Evolutionary conservation across 2,113 vertebrate genomes (phyloP).

Genomic region (Reinhardtius hippoglossoides): DNA sequence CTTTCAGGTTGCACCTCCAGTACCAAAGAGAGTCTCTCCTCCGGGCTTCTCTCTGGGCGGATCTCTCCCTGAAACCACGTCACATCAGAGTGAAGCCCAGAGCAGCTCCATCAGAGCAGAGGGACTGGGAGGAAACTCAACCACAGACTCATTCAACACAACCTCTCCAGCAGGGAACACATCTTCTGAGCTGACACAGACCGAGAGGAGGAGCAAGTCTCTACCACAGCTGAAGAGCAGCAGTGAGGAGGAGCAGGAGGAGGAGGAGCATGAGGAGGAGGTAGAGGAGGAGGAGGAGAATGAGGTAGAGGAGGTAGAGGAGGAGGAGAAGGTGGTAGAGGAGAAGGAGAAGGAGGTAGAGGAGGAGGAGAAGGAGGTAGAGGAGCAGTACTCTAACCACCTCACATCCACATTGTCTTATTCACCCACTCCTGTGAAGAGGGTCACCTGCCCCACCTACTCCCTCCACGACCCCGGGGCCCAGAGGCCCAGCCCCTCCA

Average conservation of each 20-base stretch:
- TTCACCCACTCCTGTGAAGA: conserved; percentile 44
- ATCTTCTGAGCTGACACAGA: too few species aligned
- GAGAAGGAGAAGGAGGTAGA: too few species aligned
- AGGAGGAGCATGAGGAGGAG: too few species aligned
- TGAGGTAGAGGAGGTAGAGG: neutral
- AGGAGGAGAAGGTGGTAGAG: too few species aligned
- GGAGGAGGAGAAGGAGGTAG: neutral
- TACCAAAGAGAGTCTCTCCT: conserved; percentile 65
- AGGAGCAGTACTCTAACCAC: conserved; percentile 16
- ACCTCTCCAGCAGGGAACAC: neutral
- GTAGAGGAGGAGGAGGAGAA: neutral
- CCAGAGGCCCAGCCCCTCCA: neutral
- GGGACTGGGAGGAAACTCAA: conserved; percentile 8
- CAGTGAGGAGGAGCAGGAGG: neutral
- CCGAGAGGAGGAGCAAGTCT: conserved; percentile 33
- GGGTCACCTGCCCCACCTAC: conserved; percentile 53
- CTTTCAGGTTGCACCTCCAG: conserved; percentile 66
- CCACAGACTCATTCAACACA: neutral
- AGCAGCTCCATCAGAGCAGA: neutral
- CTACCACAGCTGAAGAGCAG: neutral
- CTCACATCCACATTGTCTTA: conserved; percentile 32
- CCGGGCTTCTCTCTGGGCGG: conserved; percentile 43
- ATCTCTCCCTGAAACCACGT: conserved; percentile 37
- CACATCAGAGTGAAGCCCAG: neutral
- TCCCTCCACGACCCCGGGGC: conserved; percentile 50